Conservation (phyloP, 2,888 invertebrate genomes). For the Apamea crenata region DNA sequence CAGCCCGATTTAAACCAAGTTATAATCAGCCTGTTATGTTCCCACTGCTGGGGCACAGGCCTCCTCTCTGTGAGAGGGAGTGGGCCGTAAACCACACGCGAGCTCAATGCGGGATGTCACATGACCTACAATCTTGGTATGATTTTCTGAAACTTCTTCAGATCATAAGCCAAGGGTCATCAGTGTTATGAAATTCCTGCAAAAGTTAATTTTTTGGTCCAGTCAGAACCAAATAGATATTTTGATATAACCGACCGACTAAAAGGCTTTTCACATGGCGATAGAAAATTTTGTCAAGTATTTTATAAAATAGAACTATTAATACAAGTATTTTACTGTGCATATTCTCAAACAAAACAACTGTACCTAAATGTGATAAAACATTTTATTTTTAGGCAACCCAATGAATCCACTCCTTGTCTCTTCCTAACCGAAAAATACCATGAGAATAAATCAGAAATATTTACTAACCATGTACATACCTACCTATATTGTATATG, state of each 20-base stretch:
- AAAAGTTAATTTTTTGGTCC: too few species aligned
- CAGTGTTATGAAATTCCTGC: too few species aligned
- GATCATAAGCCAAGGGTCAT: too few species aligned
- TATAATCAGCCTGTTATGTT: too few species aligned
- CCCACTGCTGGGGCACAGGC: not conserved
- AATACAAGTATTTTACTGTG: constrained; percentile 27
- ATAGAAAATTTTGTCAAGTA: too few species aligned
- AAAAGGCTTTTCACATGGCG: too few species aligned
- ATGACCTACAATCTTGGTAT: too few species aligned
- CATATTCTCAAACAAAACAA: constrained; percentile 23
- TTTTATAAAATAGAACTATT: too few species aligned
- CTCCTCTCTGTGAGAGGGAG: not conserved
- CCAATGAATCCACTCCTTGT: constrained; percentile 43
- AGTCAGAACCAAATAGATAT: not conserved
- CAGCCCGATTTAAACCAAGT: not conserved
- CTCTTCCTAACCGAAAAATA: constrained; percentile 31
- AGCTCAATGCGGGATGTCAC: not conserved
- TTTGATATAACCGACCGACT: not conserved
- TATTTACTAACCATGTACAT: constrained; percentile 28
- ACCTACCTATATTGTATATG: constrained; percentile 37
- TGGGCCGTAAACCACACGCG: not conserved
- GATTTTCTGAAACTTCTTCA: too few species aligned
- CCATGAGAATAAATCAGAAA: constrained; percentile 35
- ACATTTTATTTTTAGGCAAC: constrained; percentile 59
- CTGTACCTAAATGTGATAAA: constrained; percentile 36